Base-by-base conservation (phyloP, 2,888 invertebrate genomes). In the Teinopalpus imperialis region DNA sequence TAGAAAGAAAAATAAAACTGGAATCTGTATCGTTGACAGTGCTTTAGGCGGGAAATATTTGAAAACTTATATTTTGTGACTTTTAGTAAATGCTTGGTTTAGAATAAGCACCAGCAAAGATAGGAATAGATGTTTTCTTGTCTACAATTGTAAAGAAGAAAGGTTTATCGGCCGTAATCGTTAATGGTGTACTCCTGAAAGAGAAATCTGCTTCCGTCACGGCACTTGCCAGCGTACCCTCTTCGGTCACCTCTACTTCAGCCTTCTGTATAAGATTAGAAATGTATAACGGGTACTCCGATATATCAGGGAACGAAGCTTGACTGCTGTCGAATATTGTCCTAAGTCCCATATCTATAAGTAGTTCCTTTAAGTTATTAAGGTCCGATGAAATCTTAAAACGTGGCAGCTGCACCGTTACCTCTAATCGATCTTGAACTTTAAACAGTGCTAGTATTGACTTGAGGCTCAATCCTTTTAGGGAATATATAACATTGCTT, bases 321-420 rank as follows among this genome's bases (percentile, higher is more conserved):
- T 12, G 29, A 0, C 2, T 5, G 0, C 50, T 48, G n/a, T 81
- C 75, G 45, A 88, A 86, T 60, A 82, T 65, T 1, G 59, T 53
- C 30, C 26, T 66, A 34, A 88, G 49, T 0, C 86, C 87, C 83
- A 87, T 86, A 47, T 82, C 83, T 0, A 57, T 60, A 0, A 87
- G 54, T 1, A 82, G 48, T 24, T 88, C 85, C 69, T 80, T 93
- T 80, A 52, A 58, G 46, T 85, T 81, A 36, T 69, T 74, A 10
- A 83, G 56, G 9, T 85, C 78, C 0, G 93, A 91, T 1, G 81
- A 66, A 2, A 91, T 81, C 43, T 82, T 88, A 58, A 93, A 93
- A 54, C 87, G 85, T 0, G 93, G 93, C 26, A 93, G 55, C 54
- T 89, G 83, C 0, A 93, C 89, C 18, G 82, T 76, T 0, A 91